phyloP scores from a whole-genome alignment of 2,113 vertebrate species.

The Machaerirhynchus nigripectus region DNA sequence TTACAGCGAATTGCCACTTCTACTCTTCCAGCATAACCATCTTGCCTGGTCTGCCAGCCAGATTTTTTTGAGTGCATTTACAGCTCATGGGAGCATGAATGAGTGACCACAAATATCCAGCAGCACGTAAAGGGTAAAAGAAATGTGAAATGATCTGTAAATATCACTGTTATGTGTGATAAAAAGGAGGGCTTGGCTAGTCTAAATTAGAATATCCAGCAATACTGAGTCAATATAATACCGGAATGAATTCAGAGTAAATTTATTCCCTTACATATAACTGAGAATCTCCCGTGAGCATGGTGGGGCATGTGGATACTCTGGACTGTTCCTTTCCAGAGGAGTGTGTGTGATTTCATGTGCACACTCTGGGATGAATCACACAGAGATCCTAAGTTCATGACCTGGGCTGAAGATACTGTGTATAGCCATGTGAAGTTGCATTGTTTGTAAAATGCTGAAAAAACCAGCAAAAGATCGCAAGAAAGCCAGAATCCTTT shows the following conservation, averaged over 20 bases:
- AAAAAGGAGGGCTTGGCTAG: neutral
- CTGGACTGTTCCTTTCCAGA: neutral
- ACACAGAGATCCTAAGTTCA: neutral
- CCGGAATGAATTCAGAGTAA: neutral
- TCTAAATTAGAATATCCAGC: neutral
- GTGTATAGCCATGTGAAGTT: neutral
- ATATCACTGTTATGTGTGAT: neutral
- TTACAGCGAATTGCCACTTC: neutral
- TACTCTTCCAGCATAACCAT: neutral
- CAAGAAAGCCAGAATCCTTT: neutral
- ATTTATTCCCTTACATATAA: neutral
- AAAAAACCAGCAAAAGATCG: neutral
- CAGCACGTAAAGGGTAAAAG: neutral
- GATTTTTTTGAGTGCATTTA: neutral
- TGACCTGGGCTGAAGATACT: neutral
- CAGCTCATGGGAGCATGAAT: neutral
- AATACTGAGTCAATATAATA: neutral
- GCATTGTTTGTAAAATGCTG: neutral
- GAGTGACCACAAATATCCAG: neutral
- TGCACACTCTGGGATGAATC: rapidly evolving
- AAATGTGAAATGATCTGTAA: neutral
- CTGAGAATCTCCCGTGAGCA: neutral
- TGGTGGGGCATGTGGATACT: rapidly evolving
- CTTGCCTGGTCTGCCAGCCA: neutral
- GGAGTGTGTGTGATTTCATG: rapidly evolving